Base-by-base conservation (phyloP, 2,113 vertebrate genomes). In the Caranx ignobilis region DNA sequence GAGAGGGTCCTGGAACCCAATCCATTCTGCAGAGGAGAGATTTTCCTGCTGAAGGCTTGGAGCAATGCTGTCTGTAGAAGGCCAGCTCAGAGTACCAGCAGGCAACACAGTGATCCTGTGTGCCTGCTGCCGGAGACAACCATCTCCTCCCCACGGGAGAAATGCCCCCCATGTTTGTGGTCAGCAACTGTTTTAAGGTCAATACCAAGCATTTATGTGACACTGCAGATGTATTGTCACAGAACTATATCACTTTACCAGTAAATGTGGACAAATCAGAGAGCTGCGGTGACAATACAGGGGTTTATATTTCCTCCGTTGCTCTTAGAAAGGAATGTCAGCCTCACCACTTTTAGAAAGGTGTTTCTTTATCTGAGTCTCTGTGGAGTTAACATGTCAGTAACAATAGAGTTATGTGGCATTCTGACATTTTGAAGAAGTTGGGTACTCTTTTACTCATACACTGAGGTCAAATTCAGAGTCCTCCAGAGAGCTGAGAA, bases 1-100 rank as follows among this genome's bases (percentile, higher is more conserved):
- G 69, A 83, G 82, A 85, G 70, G 69, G 84, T 85, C 81, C 73
- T 82, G 83, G 91, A 93, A 94, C 89, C 71, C 91, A 93, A 92
- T 94, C 90, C 80, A 87, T 87, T 73, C 76, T 70, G 73, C 81
- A 79, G 69, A 87, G 73, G 77, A 81, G 87, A 85, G 88, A 88
- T 92, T 92, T 91, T 82, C 81, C 81, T 84, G 68, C 87, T 68
- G 70, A 76, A 65, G 86, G 91, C 92, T 88, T 63, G 71, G 67
- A 91, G 92, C 86, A 77, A 79, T 86, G 86, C 86, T 72, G 83
- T 83, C 85, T 82, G 81, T 68, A 76, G 86, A 88, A 87, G 93
- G 91, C 94, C 93, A 92, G 81, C 31, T 61, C 71, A 78, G 72
- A 74, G 81, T 64, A 83, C 75, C 72, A 41, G 39, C 39, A 9